A percentile compares a stretch with the other conserved stretches of the same genome.
These are phyloP conservation scores for Lipotes vexillifer DNA, from an alignment of 2,113 vertebrate genomes.

Conservation along the genomic window DNA sequence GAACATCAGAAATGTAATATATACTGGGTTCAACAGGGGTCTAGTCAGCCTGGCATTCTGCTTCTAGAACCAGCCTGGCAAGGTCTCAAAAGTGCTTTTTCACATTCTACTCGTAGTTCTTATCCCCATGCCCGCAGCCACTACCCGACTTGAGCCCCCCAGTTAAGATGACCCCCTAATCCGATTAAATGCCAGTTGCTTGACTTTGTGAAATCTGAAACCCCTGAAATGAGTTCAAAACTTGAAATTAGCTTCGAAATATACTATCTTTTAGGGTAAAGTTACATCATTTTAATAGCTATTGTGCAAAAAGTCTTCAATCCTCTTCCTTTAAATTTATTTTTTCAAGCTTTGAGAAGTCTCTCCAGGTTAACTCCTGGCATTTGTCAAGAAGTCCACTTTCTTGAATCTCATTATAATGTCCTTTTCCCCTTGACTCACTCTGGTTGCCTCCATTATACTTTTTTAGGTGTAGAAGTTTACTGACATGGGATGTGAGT, in stretches of 20 bases:
- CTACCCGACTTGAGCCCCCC: background rate
- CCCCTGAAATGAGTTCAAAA: background rate
- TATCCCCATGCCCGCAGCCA: background rate
- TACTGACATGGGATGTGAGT: background rate
- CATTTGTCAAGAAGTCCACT: background rate
- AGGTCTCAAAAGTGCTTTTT: background rate
- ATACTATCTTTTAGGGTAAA: background rate
- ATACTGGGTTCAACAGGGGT: background rate
- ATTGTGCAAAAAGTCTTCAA: background rate
- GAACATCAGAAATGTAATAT: background rate
- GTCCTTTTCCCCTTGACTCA: background rate
- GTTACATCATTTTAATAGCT: background rate
- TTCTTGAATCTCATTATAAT: background rate
- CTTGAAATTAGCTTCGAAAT: conserved; percentile 20
- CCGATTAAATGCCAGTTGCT: background rate
- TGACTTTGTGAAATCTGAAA: conserved; percentile 6
- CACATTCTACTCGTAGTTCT: background rate
- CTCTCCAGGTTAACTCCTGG: background rate
- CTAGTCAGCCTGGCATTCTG: background rate
- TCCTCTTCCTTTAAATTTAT: background rate
- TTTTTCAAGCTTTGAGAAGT: background rate
- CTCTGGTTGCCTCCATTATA: background rate
- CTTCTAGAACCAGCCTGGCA: background rate
- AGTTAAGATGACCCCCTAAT: background rate
- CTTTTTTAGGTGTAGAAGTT: background rate